Base-by-base conservation (phyloP, 2,113 vertebrate genomes). In the Dermatemys mawii region DNA sequence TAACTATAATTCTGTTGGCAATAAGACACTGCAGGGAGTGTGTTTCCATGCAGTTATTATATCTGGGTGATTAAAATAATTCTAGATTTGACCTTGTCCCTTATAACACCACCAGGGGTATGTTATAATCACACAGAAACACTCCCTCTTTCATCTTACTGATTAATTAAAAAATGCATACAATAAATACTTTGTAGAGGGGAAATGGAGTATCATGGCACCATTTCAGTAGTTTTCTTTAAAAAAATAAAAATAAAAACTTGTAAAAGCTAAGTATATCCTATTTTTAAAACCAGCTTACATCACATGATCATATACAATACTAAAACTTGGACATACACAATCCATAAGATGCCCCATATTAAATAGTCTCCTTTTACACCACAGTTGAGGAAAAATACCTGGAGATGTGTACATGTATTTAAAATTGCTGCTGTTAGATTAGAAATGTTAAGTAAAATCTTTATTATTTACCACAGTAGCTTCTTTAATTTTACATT, bases 11-110 rank as follows among this genome's bases (percentile, higher is more conserved):
- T 95, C 92, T 89, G 16, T 96, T 96, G 95, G 79, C 93, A 91
- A 32, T 95, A 95, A 81, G 67, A 92, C 87, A 91, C 93, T 94
- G 83, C 53, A 92, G 93, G 83, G 93, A 97, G 84, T 94, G 29
- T 84, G 90, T 95, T 97, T 97, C 84, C 84, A 93, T 83, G 86
- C 88, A 95, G 95, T 96, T 95, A 96, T 94, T 96, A 91, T 96
- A 95, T 84, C 92, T 97, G 86, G 88, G 75, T 93, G 89, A 96
- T 96, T 97, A 95, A 96, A 94, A 86, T 81, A 96, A 95, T 95
- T 96, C 95, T 81, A 94, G 86, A 93, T 96, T 84, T 90, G 93
- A 94, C 97, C 91, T 96, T 95, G 88, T 95, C 86, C 92, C 78
- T 6, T 92, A 93, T 87, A 96, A 92, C 67, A 93, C 67, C 0